Base-by-base conservation (phyloP, 2,888 invertebrate species). In the Acronicta aceris region DNA sequence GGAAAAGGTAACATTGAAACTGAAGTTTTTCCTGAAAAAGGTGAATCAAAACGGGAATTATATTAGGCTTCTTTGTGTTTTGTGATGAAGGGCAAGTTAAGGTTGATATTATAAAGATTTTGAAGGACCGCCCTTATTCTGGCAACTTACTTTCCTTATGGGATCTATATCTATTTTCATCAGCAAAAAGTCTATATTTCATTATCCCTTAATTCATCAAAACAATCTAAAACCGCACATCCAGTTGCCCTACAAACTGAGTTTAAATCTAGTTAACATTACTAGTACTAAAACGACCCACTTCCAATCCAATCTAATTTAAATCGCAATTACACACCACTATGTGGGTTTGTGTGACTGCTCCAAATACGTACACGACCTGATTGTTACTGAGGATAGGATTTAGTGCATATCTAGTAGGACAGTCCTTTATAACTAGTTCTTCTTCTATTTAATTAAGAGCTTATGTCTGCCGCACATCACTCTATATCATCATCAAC, bases 331-430 rank as follows among this genome's bases (percentile, higher is more conserved):
- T 68, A 72, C 55, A 61, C 55, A 58, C 49, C 38, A 53, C 25
- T 42, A 71, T 62, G 52, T 78, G 40, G 65, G 65, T 74, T 68
- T 65, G 62, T 78, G 65, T 51, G 61, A 51, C 73, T 64, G 76
- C 46, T 47, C 76, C 57, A 62, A 78, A 76, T 76, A 55, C 33
- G 49, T 76, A 52, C 33, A 54, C 47, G 46, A 65, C 61, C 72
- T 38, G 53, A 66, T 76, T 76, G 65, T 38, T 30, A 40, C n/a
- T 15, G 53, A 40, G 54, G 21, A 59, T 50, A 65, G 56, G 33
- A 63, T 43, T 54, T 68, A 54, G 52, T 68, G 25, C 42, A 40
- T 43, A 8, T 12, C 12, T 17, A 48, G 33, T 48, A 33, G 13
- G 17, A 27, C n/a, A n/a, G n/a, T n/a, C 33, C 33, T 33, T 12